A percentile compares a stretch with the other conserved stretches of the same genome.
phyloP scores from a whole-genome alignment of 2,797 vertebrate genomes.

The Megalops cyprinoides region DNA sequence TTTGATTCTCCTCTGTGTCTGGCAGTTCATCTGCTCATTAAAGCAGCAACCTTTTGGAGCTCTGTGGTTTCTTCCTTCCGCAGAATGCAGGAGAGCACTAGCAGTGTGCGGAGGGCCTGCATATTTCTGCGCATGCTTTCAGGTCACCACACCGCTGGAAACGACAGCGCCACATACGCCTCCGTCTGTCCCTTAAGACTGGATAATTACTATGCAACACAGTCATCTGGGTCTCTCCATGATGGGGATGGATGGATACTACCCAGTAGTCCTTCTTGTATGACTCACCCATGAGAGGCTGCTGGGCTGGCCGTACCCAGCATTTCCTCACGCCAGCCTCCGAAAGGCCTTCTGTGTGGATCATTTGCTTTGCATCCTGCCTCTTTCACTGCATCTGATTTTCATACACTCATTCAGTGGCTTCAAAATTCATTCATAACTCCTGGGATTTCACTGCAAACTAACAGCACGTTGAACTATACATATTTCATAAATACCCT shows the following conservation, averaged over 20 bases:
- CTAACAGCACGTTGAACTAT: neutral
- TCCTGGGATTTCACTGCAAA: neutral
- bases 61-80: neutral
- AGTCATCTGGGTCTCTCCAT: too few relatives aligned
- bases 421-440: neutral
- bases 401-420: neutral
- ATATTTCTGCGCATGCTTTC: neutral
- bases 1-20: neutral
- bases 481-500: neutral
- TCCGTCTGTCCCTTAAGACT: neutral
- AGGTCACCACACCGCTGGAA: neutral
- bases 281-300: too few relatives aligned
- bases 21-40: conserved; percentile 35
- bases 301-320: too few relatives aligned
- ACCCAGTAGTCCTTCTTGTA: too few relatives aligned
- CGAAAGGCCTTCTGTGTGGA: neutral
- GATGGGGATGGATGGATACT: neutral
- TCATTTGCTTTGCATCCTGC: neutral
- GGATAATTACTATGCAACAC: too few relatives aligned
- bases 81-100: conserved; percentile 34
- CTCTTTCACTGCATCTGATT: neutral
- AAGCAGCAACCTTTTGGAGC: conserved; percentile 22
- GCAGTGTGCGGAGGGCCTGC: conserved; percentile 38
- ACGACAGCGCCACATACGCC: neutral
- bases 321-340: neutral